Evolutionary conservation across 1,140 invertebrate genomes (phyloP).

Genomic region (Mizuhopecten yessoensis): DNA sequence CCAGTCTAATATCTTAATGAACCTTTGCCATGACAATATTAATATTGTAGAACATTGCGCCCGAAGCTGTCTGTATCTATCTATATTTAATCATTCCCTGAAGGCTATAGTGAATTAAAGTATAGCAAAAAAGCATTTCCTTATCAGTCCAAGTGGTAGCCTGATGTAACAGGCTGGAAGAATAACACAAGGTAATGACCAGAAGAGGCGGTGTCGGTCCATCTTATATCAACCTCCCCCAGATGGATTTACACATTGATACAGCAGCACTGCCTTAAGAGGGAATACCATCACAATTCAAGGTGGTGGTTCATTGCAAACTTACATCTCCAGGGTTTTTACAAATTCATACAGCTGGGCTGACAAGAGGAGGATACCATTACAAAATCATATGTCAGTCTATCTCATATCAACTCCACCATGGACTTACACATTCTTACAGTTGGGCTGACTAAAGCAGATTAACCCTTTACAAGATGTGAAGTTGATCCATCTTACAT

Average conservation of each 20-base stretch:
- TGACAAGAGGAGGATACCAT: too few relatives aligned
- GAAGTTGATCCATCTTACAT: too few relatives aligned
- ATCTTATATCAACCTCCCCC: not conserved
- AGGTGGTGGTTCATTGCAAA: too few relatives aligned
- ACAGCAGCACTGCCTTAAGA: not conserved
- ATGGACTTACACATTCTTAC: not conserved
- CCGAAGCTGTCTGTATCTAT: not conserved
- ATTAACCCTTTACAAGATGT: too few relatives aligned
- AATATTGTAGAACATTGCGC: not conserved
- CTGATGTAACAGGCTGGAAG: too few relatives aligned
- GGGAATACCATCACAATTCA: too few relatives aligned
- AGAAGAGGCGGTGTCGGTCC: not conserved
- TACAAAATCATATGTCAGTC: too few relatives aligned
- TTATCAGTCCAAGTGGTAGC: too few relatives aligned
- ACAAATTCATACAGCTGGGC: too few relatives aligned
- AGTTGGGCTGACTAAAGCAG: not conserved
- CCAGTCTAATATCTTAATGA: not conserved
- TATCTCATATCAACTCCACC: not conserved
- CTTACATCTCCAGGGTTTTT: too few relatives aligned
- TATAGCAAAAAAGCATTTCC: not conserved
- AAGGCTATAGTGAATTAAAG: not conserved
- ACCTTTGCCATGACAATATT: not conserved
- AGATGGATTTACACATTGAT: not conserved
- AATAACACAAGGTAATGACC: not conserved
- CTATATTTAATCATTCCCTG: not conserved